A percentile compares a stretch with the other conserved stretches of the same genome.
Evolutionary conservation across 2,797 vertebrate genomes (phyloP).

Genomic region (Taeniopygia guttata): DNA sequence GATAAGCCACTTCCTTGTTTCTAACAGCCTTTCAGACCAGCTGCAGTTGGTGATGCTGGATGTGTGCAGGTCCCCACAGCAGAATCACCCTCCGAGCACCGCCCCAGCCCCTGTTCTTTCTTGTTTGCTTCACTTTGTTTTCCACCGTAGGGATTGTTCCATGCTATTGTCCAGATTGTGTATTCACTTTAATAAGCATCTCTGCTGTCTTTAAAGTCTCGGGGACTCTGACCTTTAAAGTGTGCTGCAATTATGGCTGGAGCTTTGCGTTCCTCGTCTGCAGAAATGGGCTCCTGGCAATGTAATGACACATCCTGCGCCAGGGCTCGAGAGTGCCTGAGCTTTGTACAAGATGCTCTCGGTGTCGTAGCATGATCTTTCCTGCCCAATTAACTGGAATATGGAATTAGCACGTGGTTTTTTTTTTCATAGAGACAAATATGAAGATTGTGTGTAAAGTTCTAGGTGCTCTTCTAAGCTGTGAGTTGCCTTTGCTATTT

Average conservation of each 20-base stretch:
- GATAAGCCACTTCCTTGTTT: neutral
- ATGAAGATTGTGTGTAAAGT: neutral
- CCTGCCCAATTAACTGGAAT: conserved; percentile 63
- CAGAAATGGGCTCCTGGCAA: conserved; percentile 69
- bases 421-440: conserved; percentile 31
- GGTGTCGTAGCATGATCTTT: conserved; percentile 55
- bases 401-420: conserved; percentile 15
- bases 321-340: neutral
- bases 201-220: conserved; percentile 32
- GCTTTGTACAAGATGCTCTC: conserved; percentile 26
- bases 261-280: conserved; percentile 66
- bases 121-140: neutral
- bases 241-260: conserved; percentile 64
- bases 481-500: neutral
- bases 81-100: neutral
- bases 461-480: neutral
- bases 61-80: neutral
- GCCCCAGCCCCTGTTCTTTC: neutral
- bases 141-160: neutral
- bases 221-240: conserved; percentile 74
- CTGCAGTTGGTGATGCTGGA: neutral
- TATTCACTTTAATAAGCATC: conserved; percentile 52
- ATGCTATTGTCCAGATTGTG: neutral
- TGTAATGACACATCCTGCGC: conserved; percentile 39
- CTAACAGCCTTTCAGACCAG: neutral